Base-by-base conservation (phyloP, 30 jellyfish, hydroid and myxozoan species). In the Pseudorhiza aurosa region DNA sequence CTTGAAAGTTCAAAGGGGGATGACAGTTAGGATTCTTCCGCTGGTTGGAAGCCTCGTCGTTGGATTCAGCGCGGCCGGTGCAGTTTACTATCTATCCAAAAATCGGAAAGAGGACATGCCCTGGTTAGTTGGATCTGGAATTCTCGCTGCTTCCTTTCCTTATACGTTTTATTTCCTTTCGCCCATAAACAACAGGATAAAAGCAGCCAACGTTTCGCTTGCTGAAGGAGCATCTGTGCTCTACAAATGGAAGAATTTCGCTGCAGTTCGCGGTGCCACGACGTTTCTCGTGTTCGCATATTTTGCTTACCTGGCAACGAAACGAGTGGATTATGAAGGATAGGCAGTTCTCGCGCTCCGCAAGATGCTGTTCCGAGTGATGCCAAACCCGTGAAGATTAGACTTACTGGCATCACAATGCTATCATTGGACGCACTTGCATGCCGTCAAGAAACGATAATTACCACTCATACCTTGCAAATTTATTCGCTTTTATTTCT, bases 161-260 rank as follows among this genome's bases (percentile, higher is more conserved):
- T 80, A 80, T 57, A 80, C 91, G 15, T 19, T 37, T 30, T 55
- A 60, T 44, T 62, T 80, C 26, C 29, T 80, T 55, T 64, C 91
- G 0, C 91, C 91, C 4, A 50, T 80, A 11, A 80, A 80, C 82
- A 80, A 33, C 71, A 51, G 77, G 46, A 47, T 80, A 29, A 40
- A 46, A 12, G 55, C 68, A 1, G 70, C 50, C 5, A 42, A 47
- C 9, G 84, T 80, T n/a, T 12, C 91, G 35, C 69, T 70, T 25
- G 17, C 83, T 2, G 91, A 80, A 65, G 91, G 84, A 31, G 58
- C 72, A n/a, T 71, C 73, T 50, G 91, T 80, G 45, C 68, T 65
- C 25, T 47, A 56, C 42, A 67, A 46, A 68, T 80, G 91, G 91
- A 30, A 65, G 50, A 65, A 9, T 17, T 80, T 64, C 53, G 91